These are phyloP conservation scores for Buphagus erythrorhynchus DNA, from an alignment of 2,797 vertebrate genomes.

Conservation along the genomic window DNA sequence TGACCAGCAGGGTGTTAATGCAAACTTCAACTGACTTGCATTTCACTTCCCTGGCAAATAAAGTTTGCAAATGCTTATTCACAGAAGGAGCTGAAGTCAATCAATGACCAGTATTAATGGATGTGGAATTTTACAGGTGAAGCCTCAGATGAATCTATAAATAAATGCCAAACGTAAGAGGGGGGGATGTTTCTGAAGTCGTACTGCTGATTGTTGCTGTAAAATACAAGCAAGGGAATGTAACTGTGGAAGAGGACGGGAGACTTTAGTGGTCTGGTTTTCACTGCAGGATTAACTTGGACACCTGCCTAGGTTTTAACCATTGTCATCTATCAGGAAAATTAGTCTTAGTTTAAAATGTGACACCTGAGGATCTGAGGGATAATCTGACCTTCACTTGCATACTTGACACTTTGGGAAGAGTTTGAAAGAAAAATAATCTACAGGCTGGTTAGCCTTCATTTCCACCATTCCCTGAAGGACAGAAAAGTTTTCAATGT, in stretches of 20 bases:
- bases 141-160: not conserved
- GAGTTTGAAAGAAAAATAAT: not conserved
- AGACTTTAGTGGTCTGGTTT: not conserved
- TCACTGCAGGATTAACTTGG: rapidly evolving
- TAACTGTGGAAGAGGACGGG: not conserved
- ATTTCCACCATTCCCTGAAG: not conserved
- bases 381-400: not conserved
- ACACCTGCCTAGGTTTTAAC: not conserved
- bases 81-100: not conserved
- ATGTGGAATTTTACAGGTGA: not conserved
- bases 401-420: not conserved
- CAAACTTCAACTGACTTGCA: not conserved
- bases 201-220: not conserved
- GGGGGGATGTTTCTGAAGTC: not conserved
- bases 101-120: not conserved
- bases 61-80: not conserved
- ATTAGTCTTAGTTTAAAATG: not conserved
- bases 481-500: not conserved
- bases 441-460: not conserved
- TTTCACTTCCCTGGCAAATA: not conserved
- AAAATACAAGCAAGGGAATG: not conserved
- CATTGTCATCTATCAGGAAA: not conserved
- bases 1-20: not conserved
- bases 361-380: not conserved
- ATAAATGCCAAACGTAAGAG: not conserved